Evolutionary conservation across 2,888 invertebrate genomes (phyloP), one percentile per base, ranked within the genome.

Genomic region (Prosopocoilus inquinatus): DNA sequence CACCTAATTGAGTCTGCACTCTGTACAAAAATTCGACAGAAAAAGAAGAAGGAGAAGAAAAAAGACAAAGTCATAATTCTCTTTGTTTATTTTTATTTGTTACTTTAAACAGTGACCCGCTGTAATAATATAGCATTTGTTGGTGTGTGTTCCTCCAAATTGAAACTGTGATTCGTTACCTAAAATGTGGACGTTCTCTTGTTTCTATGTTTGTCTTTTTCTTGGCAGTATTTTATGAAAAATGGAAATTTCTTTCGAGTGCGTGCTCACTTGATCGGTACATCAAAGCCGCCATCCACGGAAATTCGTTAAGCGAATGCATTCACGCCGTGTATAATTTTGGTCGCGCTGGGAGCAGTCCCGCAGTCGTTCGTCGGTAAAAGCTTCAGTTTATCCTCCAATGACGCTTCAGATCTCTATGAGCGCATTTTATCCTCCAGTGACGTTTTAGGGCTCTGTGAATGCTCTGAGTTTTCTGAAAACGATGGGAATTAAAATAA

Each of bases 251-350:
- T 8, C 9, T 38, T 38, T 12, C 39, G 11, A 38, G 9, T 13
- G 20, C 4, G 20, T 32, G 60, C 4, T 52, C 34, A 46, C 70
- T 60, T 4, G 63, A 66, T 9, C 67, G 49, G 55, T 88, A 90
- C 1, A 82, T 81, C n/a, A 90, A 70, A 1, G 89, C 75, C 0
- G 85, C 88, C 87, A 90, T 86, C 90, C 90, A 90, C 0, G 90
- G 90, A 74, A 83, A 88, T 63, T 90, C 86, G 38, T 80, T 82
- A 2, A 88, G 70, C 0, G 71, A 71, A 71, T 0, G 89, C 85
- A 57, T 79, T 76, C 43, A 83, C 80, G 0, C 90, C 90, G 2
- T 82, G 81, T 20, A 35, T 44, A 45, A 62, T 62, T 34, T 48
- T 50, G 7, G 46, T 34, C 70, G 59, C 7, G 12, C 7, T 12